phyloP scores from a whole-genome alignment of 2,113 vertebrate genomes.

The Hippocampus barbouri region DNA sequence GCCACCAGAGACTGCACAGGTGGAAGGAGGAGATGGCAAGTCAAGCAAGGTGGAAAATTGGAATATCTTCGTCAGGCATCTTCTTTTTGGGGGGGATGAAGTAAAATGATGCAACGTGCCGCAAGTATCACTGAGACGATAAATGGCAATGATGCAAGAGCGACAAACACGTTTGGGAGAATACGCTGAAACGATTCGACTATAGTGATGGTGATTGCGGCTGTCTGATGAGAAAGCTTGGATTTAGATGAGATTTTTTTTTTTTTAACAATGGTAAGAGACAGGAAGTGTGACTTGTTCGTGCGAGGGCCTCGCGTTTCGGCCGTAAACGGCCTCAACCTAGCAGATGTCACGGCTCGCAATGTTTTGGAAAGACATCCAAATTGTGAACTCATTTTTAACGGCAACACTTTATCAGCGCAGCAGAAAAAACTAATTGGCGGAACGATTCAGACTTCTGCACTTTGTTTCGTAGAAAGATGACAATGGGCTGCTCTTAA shows the following conservation, averaged over 20 bases:
- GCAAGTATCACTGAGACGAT: slow-evolving; percentile 8
- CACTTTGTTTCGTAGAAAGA: too few relatives aligned
- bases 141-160: background rate
- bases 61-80: background rate
- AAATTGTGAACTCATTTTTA: background rate
- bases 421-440: too few relatives aligned
- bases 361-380: background rate
- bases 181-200: background rate
- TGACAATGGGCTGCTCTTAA: too few relatives aligned
- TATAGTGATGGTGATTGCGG: background rate
- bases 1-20: background rate
- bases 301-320: background rate
- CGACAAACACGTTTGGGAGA: background rate
- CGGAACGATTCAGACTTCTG: background rate
- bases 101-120: slow-evolving; percentile 51
- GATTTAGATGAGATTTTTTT: background rate
- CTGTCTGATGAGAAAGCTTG: background rate
- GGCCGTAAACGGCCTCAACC: background rate
- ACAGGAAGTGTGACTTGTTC: background rate
- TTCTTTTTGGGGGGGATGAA: slow-evolving; percentile 10
- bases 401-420: background rate
- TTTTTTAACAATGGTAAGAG: background rate
- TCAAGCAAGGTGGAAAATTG: background rate
- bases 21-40: background rate
- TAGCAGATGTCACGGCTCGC: background rate